Base-by-base conservation (phyloP, 1,140 invertebrate species). In the Drosophila baimaii region DNA sequence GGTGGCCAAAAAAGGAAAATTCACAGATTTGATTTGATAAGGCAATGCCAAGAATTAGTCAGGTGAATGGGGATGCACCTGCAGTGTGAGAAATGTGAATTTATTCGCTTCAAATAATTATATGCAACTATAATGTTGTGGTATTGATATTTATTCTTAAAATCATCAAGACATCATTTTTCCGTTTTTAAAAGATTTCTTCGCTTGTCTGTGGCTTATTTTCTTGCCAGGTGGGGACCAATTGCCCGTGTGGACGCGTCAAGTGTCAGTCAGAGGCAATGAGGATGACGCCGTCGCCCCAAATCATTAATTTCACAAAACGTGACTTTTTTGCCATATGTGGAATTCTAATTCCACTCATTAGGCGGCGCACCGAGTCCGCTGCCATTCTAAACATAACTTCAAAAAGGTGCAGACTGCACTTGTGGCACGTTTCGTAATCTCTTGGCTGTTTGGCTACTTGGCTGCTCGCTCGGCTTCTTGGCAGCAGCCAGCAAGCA, bases 291-390 rank as follows among this genome's bases (percentile, higher is more conserved):
- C 56, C 70, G 82, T 79, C 76, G 83, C 76, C 83, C 83, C 83
- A 86, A 86, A 86, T 86, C 83, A 88, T 86, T 86, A 86, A 88
- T 88, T 83, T 74, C 59, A 88, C 63, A 83, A 86, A 86, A 86
- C 83, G 83, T 86, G 83, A 86, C 83, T 86, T 86, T 86, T 86
- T 86, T 86, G 83, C 83, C 83, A 88, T 86, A 88, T 88, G 85
- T 86, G 82, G 64, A 86, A 86, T 86, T 80, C 83, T 86, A 86
- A 86, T 86, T 86, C 71, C 83, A 88, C 83, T 86, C 83, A 86
- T 86, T 86, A 86, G 83, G 71, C 62, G 71, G 77, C 52, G 56
- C 72, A 70, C 57, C 58, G 78, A 70, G 69, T 62, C 71, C 65
- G 58, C 58, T 81, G 79, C 77, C 75, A 62, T 88, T 83, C 83